These are phyloP conservation scores for Tenodera sinensis DNA, from an alignment of 2,888 invertebrate genomes.

Conservation along the genomic window DNA sequence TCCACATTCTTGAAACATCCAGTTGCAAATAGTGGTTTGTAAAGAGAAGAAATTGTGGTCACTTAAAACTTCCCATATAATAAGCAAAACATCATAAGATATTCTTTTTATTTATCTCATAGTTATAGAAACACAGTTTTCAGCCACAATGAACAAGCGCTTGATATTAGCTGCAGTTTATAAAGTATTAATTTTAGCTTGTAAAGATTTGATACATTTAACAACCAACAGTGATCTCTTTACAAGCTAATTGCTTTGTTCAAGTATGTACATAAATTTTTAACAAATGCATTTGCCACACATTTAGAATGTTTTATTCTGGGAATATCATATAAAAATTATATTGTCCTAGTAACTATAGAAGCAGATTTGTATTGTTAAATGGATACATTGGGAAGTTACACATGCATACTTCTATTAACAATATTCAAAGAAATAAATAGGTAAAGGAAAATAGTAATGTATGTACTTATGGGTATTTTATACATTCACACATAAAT, in stretches of 20 bases:
- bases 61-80: no score
- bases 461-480: no score
- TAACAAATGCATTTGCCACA: background rate
- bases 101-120: background rate
- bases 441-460: background rate
- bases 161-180: background rate
- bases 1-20: no score
- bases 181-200: background rate
- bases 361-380: background rate
- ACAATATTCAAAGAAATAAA: background rate
- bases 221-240: background rate
- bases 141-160: background rate
- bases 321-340: background rate
- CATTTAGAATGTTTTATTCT: background rate
- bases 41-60: no score
- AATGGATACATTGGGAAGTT: background rate
- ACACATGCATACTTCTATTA: background rate
- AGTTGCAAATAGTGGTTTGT: no score
- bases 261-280: background rate
- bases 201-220: background rate
- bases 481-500: no score
- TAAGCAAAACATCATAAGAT: no score
- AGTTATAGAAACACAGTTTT: background rate
- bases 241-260: background rate
- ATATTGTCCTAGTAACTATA: background rate